These are phyloP conservation scores for Seladonia tumulorum DNA, from an alignment of 2,888 invertebrate species.

Conservation along the genomic window DNA sequence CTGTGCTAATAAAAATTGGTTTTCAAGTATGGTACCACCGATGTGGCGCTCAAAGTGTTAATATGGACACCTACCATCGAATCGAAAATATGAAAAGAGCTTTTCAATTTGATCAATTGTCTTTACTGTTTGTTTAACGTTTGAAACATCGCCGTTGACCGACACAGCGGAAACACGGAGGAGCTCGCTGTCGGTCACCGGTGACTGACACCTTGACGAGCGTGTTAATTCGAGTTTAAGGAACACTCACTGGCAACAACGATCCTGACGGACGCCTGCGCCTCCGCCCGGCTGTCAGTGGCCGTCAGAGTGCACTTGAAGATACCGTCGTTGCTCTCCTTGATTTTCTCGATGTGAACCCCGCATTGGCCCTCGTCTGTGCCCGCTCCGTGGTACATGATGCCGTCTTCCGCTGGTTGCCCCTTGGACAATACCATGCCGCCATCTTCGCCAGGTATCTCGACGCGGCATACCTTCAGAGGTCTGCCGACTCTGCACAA, in stretches of 20 bases:
- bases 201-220: background rate
- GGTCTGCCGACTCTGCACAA: conserved; percentile 86
- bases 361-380: conserved; percentile 90
- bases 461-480: conserved; percentile 87
- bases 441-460: conserved; percentile 76
- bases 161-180: background rate
- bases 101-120: background rate
- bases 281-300: conserved; percentile 86
- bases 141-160: background rate
- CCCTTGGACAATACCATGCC: conserved; percentile 64
- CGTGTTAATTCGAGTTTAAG: background rate
- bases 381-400: conserved; percentile 85
- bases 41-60: no score
- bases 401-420: conserved; percentile 74
- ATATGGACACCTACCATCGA: no score
- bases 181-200: background rate
- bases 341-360: conserved; percentile 87
- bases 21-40: no score
- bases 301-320: conserved; percentile 89
- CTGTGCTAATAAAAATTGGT: no score
- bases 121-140: background rate
- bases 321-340: conserved; percentile 89
- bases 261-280: conserved; percentile 87
- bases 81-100: no score
- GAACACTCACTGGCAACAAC: conserved; percentile 89